phyloP scores from a whole-genome alignment of 2,797 vertebrate species.

The Paramormyrops hopkinsi region DNA sequence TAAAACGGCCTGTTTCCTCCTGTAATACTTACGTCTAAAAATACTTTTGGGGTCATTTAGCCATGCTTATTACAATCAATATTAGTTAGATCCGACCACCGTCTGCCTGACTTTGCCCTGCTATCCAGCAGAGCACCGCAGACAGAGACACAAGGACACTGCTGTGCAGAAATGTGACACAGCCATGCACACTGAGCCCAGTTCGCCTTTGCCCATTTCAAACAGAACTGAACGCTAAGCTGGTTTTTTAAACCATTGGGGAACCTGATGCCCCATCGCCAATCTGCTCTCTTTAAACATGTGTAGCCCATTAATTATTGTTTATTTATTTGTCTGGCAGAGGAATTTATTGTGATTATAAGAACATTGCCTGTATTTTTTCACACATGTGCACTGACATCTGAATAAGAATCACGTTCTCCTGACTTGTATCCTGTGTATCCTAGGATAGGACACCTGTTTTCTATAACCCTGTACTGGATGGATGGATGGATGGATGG shows the following conservation, averaged over 20 bases:
- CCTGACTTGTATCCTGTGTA: background rate
- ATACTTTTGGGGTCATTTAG: slow-evolving; percentile 62
- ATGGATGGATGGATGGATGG: background rate
- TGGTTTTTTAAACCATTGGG: background rate
- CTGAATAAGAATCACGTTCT: background rate
- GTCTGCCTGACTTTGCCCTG: slow-evolving; percentile 27
- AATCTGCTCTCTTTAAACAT: background rate
- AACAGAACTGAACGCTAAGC: background rate
- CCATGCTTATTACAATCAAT: slow-evolving; percentile 61
- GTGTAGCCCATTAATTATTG: background rate
- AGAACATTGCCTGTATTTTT: background rate
- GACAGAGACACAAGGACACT: background rate
- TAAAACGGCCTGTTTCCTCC: slow-evolving; percentile 49
- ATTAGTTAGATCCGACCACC: slow-evolving; percentile 36
- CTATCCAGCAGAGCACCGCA: background rate
- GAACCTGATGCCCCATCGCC: background rate
- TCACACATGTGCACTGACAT: background rate
- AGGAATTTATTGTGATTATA: background rate
- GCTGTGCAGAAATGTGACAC: background rate
- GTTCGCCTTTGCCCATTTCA: background rate
- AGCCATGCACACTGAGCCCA: background rate
- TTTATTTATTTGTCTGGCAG: background rate
- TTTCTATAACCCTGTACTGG: background rate
- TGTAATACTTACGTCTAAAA: slow-evolving; percentile 57
- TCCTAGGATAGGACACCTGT: background rate